Conservation (phyloP, 2,113 vertebrate species). For the Axis porcinus region DNA sequence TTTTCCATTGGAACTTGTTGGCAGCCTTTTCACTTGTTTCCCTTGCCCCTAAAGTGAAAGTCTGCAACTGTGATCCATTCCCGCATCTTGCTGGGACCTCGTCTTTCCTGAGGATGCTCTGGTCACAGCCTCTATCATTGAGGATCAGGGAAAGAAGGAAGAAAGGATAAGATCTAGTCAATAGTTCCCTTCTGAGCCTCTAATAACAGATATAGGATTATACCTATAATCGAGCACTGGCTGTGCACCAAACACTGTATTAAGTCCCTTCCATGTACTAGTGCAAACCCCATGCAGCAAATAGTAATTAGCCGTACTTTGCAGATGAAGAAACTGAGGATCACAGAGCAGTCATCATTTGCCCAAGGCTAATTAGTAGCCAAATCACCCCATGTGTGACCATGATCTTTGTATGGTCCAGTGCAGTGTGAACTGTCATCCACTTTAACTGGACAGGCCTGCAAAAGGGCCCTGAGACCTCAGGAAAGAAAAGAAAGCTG, state of each 20-base stretch:
- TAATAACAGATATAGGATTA: background rate
- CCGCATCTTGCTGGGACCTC: background rate
- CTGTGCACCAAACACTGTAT: background rate
- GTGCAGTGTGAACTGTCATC: background rate
- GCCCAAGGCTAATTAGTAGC: background rate
- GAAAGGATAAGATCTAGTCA: background rate
- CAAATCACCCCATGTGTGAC: background rate
- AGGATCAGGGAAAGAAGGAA: background rate
- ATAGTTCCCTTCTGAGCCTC: background rate
- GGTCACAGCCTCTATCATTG: background rate
- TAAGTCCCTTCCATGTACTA: background rate
- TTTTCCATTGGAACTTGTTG: background rate
- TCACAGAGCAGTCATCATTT: background rate
- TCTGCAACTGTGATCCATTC: background rate
- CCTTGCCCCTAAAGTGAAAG: background rate
- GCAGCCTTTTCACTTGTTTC: background rate
- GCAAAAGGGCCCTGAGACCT: background rate
- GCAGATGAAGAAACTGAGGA: constrained; percentile 30
- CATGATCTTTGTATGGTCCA: background rate
- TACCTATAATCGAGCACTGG: background rate
- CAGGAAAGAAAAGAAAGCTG: background rate
- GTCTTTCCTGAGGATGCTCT: background rate
- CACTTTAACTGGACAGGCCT: background rate
- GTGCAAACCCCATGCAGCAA: background rate
- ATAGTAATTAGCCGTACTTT: background rate